These are phyloP conservation scores for Staurois parvus DNA, from an alignment of 2,797 vertebrate genomes.

Conservation along the genomic window DNA sequence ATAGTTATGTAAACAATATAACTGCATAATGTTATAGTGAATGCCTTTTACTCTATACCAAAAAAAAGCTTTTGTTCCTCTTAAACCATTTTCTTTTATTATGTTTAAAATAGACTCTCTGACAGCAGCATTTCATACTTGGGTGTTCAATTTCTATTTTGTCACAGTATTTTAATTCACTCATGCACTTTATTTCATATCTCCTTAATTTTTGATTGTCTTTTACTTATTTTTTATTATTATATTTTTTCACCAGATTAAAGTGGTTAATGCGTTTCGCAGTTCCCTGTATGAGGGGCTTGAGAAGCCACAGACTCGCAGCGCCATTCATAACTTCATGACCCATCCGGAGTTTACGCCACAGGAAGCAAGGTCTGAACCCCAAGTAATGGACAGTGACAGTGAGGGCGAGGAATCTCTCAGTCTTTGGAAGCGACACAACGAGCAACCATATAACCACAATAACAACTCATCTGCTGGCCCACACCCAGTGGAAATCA, in stretches of 20 bases:
- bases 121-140: no score
- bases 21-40: no score
- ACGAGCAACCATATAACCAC: conserved; percentile 66
- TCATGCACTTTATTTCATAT: background rate
- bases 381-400: conserved; percentile 75
- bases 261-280: conserved; percentile 95
- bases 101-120: no score
- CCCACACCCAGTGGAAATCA: conserved; percentile 68
- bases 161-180: background rate
- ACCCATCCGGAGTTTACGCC: conserved; percentile 90
- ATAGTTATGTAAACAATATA: no score
- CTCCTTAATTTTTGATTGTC: conserved; percentile 60
- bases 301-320: conserved; percentile 88
- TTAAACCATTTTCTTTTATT: no score
- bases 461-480: conserved; percentile 79
- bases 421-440: conserved; percentile 68
- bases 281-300: conserved; percentile 88
- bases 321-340: conserved; percentile 97
- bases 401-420: conserved; percentile 73
- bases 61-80: no score
- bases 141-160: no score
- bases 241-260: conserved; percentile 82
- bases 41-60: no score
- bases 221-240: conserved; percentile 21
- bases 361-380: conserved; percentile 85